Percentiles rank a stretch among this genome's conserved stretches.
Conservation (phyloP, 2,888 invertebrate species). For the Desoria tigrina region DNA sequence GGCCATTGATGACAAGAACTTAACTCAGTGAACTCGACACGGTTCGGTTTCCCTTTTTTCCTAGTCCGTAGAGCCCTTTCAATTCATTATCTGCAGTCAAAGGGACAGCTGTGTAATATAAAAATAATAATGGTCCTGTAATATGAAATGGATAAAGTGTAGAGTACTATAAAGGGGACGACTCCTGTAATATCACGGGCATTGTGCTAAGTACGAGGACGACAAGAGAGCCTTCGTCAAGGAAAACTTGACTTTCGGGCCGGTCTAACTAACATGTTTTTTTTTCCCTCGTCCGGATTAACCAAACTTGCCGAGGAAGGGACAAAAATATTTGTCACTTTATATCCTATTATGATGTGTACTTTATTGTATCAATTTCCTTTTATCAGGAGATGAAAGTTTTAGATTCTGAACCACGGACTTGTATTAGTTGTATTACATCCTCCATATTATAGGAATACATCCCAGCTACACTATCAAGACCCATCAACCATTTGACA, state of each 20-base stretch:
- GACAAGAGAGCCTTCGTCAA: no score
- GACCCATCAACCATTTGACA: no score
- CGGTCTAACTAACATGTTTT: no score
- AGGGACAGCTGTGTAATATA: constrained; percentile 17
- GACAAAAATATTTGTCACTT: constrained; percentile 18
- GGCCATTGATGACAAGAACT: background rate
- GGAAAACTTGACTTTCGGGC: no score
- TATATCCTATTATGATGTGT: constrained; percentile 18
- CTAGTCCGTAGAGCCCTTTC: no score
- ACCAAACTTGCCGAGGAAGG: no score
- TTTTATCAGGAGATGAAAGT: background rate
- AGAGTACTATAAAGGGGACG: background rate
- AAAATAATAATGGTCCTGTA: constrained; percentile 16
- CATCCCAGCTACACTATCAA: no score
- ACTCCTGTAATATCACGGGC: no score
- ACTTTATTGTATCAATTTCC: constrained; percentile 20
- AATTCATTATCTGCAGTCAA: background rate
- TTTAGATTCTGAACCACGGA: background rate
- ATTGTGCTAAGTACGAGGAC: no score
- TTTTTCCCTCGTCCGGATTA: no score
- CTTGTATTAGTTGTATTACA: background rate
- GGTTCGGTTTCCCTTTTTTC: constrained; percentile 17
- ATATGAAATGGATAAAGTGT: constrained; percentile 20
- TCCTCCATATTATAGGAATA: background rate
- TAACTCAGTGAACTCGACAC: constrained; percentile 18